A percentile compares a stretch with the other conserved stretches of the same genome.
These are phyloP conservation scores for Drosophila mettleri DNA, from an alignment of 2,888 invertebrate species.

Conservation along the genomic window DNA sequence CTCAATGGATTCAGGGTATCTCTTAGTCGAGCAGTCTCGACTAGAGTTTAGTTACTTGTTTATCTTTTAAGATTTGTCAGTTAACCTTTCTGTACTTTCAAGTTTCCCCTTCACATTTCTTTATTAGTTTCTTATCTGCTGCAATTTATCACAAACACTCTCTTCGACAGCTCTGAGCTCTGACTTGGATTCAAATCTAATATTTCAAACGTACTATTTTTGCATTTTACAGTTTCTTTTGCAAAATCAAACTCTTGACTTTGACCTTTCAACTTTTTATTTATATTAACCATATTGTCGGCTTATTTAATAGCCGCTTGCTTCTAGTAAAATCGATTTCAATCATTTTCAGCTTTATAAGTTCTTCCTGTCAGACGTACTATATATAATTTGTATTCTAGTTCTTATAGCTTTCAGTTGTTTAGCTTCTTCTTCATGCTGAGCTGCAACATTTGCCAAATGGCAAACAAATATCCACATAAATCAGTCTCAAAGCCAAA, in stretches of 20 bases:
- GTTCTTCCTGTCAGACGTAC: constrained; percentile 1
- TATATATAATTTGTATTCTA: constrained; percentile 18
- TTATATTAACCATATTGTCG: constrained; percentile 3
- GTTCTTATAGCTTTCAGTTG: not conserved
- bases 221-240: not conserved
- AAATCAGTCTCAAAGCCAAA: constrained; percentile 53
- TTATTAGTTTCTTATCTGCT: not conserved
- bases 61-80: not conserved
- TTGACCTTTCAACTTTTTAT: not conserved
- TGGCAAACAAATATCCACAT: constrained; percentile 55
- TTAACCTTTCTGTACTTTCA: not conserved
- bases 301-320: not conserved
- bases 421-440: not conserved
- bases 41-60: too few species aligned
- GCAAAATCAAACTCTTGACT: not conserved
- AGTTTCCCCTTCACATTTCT: not conserved
- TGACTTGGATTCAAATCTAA: not conserved
- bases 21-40: too few species aligned
- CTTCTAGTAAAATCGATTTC: not conserved
- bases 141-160: not conserved
- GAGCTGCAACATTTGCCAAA: constrained; percentile 43
- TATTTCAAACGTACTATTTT: not conserved
- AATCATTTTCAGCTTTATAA: constrained; percentile 8
- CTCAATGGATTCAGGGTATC: too few species aligned
- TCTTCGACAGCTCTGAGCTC: not conserved